Percentiles rank a stretch among this genome's conserved stretches.
Evolutionary conservation across 2,888 invertebrate genomes (phyloP).

Genomic region (Drosophila mimetica): DNA sequence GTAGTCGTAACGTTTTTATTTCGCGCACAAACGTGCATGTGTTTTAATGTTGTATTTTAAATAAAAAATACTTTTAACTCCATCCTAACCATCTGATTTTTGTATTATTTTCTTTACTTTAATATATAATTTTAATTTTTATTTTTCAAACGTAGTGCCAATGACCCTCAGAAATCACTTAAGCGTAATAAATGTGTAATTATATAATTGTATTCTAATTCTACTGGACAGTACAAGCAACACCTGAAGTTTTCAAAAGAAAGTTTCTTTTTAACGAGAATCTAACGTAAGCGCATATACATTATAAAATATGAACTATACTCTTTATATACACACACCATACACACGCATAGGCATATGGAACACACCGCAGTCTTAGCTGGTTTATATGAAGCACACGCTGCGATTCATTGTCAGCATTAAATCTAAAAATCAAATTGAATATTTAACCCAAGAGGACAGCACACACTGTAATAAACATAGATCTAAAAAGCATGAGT

Average conservation of each 20-base stretch:
- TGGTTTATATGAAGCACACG: constrained; percentile 53
- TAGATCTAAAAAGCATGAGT: constrained; percentile 21
- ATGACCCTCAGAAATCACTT: constrained; percentile 28
- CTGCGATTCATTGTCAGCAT: constrained; percentile 20
- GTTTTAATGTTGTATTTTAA: constrained; percentile 67
- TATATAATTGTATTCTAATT: constrained; percentile 54
- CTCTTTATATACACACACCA: constrained; percentile 43
- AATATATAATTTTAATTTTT: constrained; percentile 23
- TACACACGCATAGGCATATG: constrained; percentile 35
- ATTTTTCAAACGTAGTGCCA: constrained; percentile 41
- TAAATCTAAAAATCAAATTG: constrained; percentile 20
- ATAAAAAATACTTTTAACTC: constrained; percentile 59
- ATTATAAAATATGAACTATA: constrained; percentile 50
- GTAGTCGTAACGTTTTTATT: constrained; percentile 49
- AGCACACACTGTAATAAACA: constrained; percentile 15
- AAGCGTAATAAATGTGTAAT: constrained; percentile 26
- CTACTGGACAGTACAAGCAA: constrained; percentile 84
- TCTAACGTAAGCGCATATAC: constrained; percentile 67
- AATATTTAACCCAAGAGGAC: constrained; percentile 18
- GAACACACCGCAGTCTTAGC: constrained; percentile 27
- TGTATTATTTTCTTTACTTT: constrained; percentile 17
- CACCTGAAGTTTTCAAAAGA: constrained; percentile 84
- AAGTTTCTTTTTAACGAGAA: constrained; percentile 81
- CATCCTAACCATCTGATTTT: constrained; percentile 45
- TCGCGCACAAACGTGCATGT: constrained; percentile 33